Evolutionary conservation across 1,140 invertebrate species (phyloP).

Genomic region (Neodiprion lecontei): DNA sequence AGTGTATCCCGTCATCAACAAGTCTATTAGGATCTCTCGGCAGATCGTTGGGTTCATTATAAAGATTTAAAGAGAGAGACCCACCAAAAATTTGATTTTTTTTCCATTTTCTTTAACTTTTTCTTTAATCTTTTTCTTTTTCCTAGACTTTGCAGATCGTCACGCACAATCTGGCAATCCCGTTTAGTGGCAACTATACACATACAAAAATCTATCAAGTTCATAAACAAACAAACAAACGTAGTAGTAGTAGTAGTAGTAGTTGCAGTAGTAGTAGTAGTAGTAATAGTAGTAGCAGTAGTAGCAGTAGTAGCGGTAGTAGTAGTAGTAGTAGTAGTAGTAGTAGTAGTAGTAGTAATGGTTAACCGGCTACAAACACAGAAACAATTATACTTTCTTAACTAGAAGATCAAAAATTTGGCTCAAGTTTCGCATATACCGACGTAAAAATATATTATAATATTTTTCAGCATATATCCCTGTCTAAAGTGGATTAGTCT

Average conservation of each 20-base stretch:
- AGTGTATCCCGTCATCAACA: constrained; percentile 41
- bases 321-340: too few relatives aligned
- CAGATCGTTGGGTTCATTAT: neutral
- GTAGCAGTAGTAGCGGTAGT: constrained; percentile 29
- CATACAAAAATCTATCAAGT: constrained; percentile 51
- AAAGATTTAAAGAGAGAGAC: constrained; percentile 12
- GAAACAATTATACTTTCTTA: constrained; percentile 49
- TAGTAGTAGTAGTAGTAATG: constrained; percentile 31
- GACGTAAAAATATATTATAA: constrained; percentile 57
- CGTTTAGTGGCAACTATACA: constrained; percentile 43
- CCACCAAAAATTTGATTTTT: constrained; percentile 35
- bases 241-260: neutral
- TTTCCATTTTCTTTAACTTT: constrained; percentile 29
- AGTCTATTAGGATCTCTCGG: constrained; percentile 30
- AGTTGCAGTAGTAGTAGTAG: constrained; percentile 28
- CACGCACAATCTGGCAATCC: constrained; percentile 34
- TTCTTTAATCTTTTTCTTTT: constrained; percentile 6
- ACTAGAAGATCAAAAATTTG: constrained; percentile 52
- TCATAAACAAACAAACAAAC: constrained; percentile 43
- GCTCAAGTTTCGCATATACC: constrained; percentile 43
- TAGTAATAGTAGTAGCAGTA: neutral
- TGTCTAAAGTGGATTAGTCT: constrained; percentile 48
- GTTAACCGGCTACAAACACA: constrained; percentile 42
- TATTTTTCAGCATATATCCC: constrained; percentile 41
- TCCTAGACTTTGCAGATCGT: constrained; percentile 1